Base-by-base conservation (phyloP, 2,113 vertebrate genomes). In the Leiothrix lutea region DNA sequence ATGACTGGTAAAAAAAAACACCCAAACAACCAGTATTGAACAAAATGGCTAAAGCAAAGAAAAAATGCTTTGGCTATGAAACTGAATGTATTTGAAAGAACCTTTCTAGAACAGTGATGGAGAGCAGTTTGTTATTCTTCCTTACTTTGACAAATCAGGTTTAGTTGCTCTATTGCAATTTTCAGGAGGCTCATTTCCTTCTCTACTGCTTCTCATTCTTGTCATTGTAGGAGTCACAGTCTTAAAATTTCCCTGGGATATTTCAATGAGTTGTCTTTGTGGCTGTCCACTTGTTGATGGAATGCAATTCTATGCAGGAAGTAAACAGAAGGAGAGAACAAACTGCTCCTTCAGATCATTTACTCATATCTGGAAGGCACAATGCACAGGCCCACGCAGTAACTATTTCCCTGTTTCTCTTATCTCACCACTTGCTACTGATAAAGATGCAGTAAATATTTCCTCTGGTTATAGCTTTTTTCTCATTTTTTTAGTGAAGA, bases 361-460 rank as follows among this genome's bases (percentile, higher is more conserved):
- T n/a, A 29, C 21, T 48, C 3, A 11, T 14, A 12, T 26, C 0
- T 72, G 53, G 35, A 54, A 87, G 40, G 38, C 35, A 64, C 16
- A 80, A 31, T 0, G 2, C 24, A 35, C 7, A 58, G 8, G 5
- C 9, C 17, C 33, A 60, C 23, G 25, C 1, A 1, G 9, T 22
- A 69, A 33, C 22, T 16, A 50, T 58, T 53, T 35, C 19, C 18
- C 6, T n/a, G 8, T 28, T 82, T 12, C 13, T 61, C 12, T 45
- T 66, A 6, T 44, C 44, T 64, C 40, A 14, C 24, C 36, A 54
- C 25, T 50, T 73, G 20, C 9, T 73, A 28, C 29, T 36, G 28
- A 64, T 70, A 79, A 80, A 67, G 28, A 64, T n/a, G 25, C 1
- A 2, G 2, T 6, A 85, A 70, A 19, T 47, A 56, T 81, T 82